These are phyloP conservation scores for Tortricodes alternella DNA, from an alignment of 2,888 invertebrate species.

Conservation along the genomic window DNA sequence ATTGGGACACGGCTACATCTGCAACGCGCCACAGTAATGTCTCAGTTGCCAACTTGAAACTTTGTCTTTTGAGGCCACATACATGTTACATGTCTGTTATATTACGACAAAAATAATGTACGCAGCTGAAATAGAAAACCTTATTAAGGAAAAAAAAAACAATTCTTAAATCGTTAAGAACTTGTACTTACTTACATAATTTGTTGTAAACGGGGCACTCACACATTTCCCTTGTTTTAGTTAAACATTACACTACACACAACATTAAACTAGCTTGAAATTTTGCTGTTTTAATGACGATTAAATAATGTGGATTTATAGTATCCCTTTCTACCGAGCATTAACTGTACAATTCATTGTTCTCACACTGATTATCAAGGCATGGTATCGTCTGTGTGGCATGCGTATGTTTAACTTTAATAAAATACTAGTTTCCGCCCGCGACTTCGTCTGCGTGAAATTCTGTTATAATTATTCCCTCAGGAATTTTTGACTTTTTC, in stretches of 20 bases:
- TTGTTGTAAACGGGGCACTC: too few species aligned
- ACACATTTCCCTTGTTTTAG: not conserved
- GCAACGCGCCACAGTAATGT: slow-evolving; percentile 12
- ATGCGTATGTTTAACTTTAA: slow-evolving; percentile 6
- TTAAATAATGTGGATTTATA: slow-evolving; percentile 14
- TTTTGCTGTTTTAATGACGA: slow-evolving; percentile 6
- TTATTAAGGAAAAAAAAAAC: too few species aligned
- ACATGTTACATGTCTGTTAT: not conserved
- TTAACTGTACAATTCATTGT: not conserved
- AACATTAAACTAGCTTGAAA: too few species aligned
- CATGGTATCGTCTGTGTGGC: not conserved
- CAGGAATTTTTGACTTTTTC: too few species aligned
- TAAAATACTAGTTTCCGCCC: too few species aligned
- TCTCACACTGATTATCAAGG: not conserved
- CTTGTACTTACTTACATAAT: too few species aligned
- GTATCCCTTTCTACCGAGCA: not conserved
- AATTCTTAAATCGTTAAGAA: too few species aligned
- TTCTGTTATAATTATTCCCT: too few species aligned
- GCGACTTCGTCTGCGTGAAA: too few species aligned
- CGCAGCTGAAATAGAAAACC: not conserved
- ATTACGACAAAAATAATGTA: too few species aligned
- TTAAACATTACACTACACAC: too few species aligned
- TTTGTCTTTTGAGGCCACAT: not conserved
- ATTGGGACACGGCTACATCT: slow-evolving; percentile 26
- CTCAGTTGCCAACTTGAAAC: slow-evolving; percentile 19